Base-by-base conservation (phyloP, 2,113 vertebrate genomes). In the Tor tambroides region DNA sequence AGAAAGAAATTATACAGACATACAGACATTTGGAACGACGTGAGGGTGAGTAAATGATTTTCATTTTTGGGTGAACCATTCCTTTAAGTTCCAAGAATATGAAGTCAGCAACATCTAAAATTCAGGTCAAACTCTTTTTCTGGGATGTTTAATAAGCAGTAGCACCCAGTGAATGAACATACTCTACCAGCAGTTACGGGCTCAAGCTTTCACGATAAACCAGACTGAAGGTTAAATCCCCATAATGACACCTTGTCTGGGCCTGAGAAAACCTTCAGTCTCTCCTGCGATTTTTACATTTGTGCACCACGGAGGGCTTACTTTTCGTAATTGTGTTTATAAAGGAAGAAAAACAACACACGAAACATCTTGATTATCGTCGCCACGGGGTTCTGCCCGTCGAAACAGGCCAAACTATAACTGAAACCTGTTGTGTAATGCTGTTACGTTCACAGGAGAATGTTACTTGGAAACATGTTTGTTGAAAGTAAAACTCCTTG, bases 161-260 rank as follows among this genome's bases (percentile, higher is more conserved):
- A 28, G 79, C 11, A 0, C 19, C 12, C 10, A 15, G 46, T 56
- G 85, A 90, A 65, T 90, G 84, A 83, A 75, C 88, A 3, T 23
- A 23, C 21, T 23, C 21, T 9, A 46, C 87, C 90, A 90, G 85
- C 87, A 91, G 87, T 75, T 87, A 69, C 35, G 35, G 83, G 51
- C 32, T 76, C 49, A 32, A 83, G 87, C 80, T 72, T 63, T 43
- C 23, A 63, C 26, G 43, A 67, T 87, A 87, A 91, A 92, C 87
- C 80, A 85, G 91, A 93, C 90, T 90, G 93, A 78, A 82, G 61
- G 79, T 71, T 87, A 80, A 89, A 91, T 92, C 91, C 83, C 75
- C 76, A 88, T 89, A 67, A 91, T 87, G 41, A 17, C 46, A 32
- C 49, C 54, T 8, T 59, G 54, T 41, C 32, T 38, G 59, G 80